Conservation (phyloP, 2,888 invertebrate genomes). For the Drosophila rellima region DNA sequence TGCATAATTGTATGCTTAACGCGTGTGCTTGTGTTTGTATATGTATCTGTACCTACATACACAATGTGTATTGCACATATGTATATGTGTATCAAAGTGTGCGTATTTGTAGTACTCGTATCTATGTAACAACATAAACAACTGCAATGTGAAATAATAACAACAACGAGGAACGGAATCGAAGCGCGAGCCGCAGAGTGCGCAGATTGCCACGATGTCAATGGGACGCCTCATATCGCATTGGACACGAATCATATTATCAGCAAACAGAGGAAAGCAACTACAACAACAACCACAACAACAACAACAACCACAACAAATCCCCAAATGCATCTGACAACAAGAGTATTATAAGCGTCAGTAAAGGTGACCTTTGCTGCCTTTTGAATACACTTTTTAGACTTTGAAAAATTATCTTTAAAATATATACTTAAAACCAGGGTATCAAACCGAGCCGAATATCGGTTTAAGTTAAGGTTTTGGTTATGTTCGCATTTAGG, state of each 20-base stretch:
- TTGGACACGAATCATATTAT: constrained; percentile 78
- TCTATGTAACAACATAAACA: constrained; percentile 62
- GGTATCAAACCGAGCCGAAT: no score
- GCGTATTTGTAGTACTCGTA: constrained; percentile 26
- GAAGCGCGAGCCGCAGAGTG: constrained; percentile 53
- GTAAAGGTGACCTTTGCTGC: not conserved
- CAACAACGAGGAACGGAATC: constrained; percentile 54
- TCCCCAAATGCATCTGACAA: constrained; percentile 52
- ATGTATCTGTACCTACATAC: no score
- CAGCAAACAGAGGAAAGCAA: constrained; percentile 47
- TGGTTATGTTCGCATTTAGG: no score
- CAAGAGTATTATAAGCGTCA: constrained; percentile 10
- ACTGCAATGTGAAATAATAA: constrained; percentile 60
- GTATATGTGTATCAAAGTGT: constrained; percentile 9
- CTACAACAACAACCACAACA: constrained; percentile 33
- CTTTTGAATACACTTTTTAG: constrained; percentile 27
- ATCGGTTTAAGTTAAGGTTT: no score
- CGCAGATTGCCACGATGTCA: constrained; percentile 63
- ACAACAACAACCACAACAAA: constrained; percentile 42
- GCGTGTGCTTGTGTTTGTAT: constrained; percentile 61
- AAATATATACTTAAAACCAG: no score
- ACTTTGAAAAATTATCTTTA: no score
- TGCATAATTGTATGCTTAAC: constrained; percentile 82
- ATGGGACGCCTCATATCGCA: constrained; percentile 61
- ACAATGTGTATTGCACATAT: no score